Evolutionary conservation across 2,797 vertebrate species (phyloP), one percentile per base, ranked within the genome.

Genomic region (Urophycis tenuis): DNA sequence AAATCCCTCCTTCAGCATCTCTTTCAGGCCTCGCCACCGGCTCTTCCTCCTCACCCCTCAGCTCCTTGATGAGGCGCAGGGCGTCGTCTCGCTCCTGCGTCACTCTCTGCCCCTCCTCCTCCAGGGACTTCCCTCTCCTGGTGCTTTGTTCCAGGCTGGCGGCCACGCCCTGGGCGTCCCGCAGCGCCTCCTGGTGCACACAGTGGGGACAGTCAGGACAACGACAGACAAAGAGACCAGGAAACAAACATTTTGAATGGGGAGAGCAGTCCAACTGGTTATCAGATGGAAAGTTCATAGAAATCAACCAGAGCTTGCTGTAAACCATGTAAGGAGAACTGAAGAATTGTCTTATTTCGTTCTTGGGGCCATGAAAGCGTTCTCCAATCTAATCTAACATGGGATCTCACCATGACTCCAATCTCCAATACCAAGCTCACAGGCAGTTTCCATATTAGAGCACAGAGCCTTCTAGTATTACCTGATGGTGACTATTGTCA

Each of bases 21-120:
- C 49, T 25, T 25, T 53, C 17, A 22, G 14, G 45, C 45, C 45
- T 53, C 17, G 1, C 22, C 17, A 1, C 45, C 45, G 5, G n/a
- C 25, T 9, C 60, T 29, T 67, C 31, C 33, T 3, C 75, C 25
- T 5, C 41, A 64, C 36, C 29, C 77, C 1, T 5, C 5, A 94
- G 82, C 79, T 94, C 93, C 84, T 89, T 93, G 77, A 94, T 85
- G 22, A 90, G 90, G 79, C 72, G 84, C 77, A 92, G 86, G 79
- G 92, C 87, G 77, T 93, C 88, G 12, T 85, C 88, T 77, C 81
- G 87, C 77, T 94, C 92, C 74, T 92, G 89, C 25, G 81, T 78
- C 80, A 93, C 87, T 71, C 84, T 92, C 85, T 84, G 92, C 83
- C 91, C 88, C 79, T 93, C 91, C 82, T 92, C 91, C 80, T 94